Base-by-base conservation (phyloP, 1,140 invertebrate genomes). In the Trissolcus basalis region DNA sequence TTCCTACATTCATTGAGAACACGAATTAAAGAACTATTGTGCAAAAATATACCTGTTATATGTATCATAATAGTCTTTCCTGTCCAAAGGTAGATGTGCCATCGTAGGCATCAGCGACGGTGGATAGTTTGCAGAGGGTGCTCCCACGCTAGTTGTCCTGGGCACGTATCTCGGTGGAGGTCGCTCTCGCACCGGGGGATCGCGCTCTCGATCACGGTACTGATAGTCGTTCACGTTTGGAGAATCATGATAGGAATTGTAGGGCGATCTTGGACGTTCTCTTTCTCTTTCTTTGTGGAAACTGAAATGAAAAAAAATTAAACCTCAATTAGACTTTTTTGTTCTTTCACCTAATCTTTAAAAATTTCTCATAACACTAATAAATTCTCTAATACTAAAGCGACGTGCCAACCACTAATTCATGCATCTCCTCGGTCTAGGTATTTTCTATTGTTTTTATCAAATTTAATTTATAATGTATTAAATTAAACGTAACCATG, bases 31-130 rank as follows among this genome's bases (percentile, higher is more conserved):
- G 69, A 85, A 88, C 86, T 85, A 86, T 85, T 87, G 83, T 84
- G 81, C 83, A 87, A 84, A 85, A 89, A 89, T 75, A 89, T 89
- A 89, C 87, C 87, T 89, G 87, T 88, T 89, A 83, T 89, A 88
- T 82, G 87, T 87, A 85, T 89, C 87, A 88, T 88, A 89, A 88
- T 88, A 89, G 85, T 89, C 87, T 89, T 89, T 88, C 86, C 87
- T 88, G 82, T 89, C 87, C 86, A 81, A 80, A 78, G 85, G 81
- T 60, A 82, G 83, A 73, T 85, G 85, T 86, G 83, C 85, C 80
- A 86, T 81, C 47, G 85, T 60, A 76, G 65, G 81, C 82, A 85
- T 83, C 80, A 83, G 78, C 48, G 81, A 79, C 54, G 82, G 83
- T 27, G 81, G 74, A 56, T 76, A 67, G 65, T 77, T 71, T 5